Conservation (phyloP, 2,113 vertebrate species). For the Limnothrissa miodon region DNA sequence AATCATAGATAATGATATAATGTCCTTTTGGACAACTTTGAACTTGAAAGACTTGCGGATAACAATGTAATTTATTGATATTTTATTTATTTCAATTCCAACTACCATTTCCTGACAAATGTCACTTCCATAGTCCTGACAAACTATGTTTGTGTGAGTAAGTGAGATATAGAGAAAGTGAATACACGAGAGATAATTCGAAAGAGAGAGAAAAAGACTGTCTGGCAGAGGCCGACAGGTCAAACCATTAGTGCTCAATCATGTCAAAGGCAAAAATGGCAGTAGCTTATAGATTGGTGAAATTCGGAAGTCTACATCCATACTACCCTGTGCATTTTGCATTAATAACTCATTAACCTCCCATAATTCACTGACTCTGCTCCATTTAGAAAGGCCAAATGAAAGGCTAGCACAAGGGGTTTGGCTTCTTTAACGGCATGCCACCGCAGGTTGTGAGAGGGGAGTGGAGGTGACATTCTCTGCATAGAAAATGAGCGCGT, state of each 20-base stretch:
- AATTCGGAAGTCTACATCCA: conserved; percentile 5
- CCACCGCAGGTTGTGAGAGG: not conserved
- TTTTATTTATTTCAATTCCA: too few relatives aligned
- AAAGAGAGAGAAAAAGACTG: not conserved
- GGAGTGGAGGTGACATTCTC: not conserved
- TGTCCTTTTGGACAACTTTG: too few relatives aligned
- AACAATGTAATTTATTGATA: too few relatives aligned
- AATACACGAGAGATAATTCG: not conserved
- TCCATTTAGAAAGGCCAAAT: not conserved
- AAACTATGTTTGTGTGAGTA: not conserved
- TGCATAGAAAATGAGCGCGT: not conserved
- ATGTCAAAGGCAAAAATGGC: not conserved
- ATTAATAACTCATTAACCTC: conserved; percentile 4
- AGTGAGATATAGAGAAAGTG: not conserved
- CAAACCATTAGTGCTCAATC: not conserved
- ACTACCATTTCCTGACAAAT: too few relatives aligned
- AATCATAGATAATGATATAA: too few relatives aligned
- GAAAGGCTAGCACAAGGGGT: not conserved
- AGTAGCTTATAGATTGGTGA: not conserved
- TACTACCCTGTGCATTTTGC: not conserved
- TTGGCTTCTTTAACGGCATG: not conserved
- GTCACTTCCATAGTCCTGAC: too few relatives aligned
- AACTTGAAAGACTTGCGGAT: too few relatives aligned
- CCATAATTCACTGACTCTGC: not conserved
- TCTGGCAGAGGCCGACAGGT: not conserved